Evolutionary conservation across 2,888 invertebrate species (phyloP).

Genomic region (Eupeodes latifasciatus): DNA sequence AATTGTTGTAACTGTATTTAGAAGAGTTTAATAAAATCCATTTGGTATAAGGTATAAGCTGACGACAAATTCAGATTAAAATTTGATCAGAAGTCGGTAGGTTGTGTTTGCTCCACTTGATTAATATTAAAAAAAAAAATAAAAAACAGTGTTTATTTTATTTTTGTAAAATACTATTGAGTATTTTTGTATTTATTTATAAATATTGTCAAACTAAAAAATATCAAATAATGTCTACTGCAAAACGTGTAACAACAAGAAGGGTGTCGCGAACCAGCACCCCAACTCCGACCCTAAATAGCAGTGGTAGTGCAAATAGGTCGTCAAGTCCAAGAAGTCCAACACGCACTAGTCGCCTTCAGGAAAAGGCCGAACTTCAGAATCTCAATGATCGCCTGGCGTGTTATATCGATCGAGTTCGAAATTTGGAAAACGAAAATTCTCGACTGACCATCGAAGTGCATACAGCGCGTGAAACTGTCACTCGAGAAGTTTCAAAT

Average conservation of each 20-base stretch:
- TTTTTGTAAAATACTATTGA: not conserved
- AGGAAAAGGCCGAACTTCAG: slow-evolving; percentile 97
- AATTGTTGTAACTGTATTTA: slow-evolving; percentile 25
- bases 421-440: slow-evolving; percentile 96
- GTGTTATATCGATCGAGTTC: slow-evolving; percentile 96
- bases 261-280: slow-evolving; percentile 82
- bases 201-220: not conserved
- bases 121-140: not conserved
- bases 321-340: slow-evolving; percentile 90
- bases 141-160: not conserved
- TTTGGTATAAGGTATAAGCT: not conserved
- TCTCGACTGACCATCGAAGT: slow-evolving; percentile 92
- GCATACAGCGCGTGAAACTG: slow-evolving; percentile 92
- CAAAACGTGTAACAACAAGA: slow-evolving; percentile 81
- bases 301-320: slow-evolving; percentile 75
- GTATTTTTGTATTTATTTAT: not conserved
- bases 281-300: slow-evolving; percentile 79
- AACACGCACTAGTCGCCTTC: slow-evolving; percentile 93
- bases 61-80: slow-evolving; percentile 42
- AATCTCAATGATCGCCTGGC: slow-evolving; percentile 98
- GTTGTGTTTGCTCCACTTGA: slow-evolving; percentile 39
- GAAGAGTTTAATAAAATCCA: slow-evolving; percentile 16
- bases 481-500: slow-evolving; percentile 94
- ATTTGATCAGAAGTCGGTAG: slow-evolving; percentile 50
- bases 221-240: slow-evolving; percentile 44